Base-by-base conservation (phyloP, 2,113 vertebrate genomes). In the Cranoglanis bouderius region DNA sequence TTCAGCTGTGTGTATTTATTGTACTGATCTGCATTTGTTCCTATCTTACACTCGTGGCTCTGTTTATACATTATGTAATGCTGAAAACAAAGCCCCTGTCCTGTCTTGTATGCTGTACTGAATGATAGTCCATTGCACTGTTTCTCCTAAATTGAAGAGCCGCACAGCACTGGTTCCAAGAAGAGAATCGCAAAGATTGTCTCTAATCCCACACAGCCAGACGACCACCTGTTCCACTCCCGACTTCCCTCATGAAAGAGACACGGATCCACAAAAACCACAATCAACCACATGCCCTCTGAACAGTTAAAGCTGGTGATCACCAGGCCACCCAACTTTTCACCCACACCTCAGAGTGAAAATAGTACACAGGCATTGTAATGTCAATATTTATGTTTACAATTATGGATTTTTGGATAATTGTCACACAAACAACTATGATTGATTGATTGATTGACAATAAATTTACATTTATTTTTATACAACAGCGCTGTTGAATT, bases 1-100 rank as follows among this genome's bases (percentile, higher is more conserved):
- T 75, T n/a, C n/a, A n/a, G n/a, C n/a, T n/a, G n/a, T n/a, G 38
- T 75, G 38, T 26, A 24, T 77, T 77, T 77, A 77, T 77, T 46
- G 9, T 46, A 12, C 74, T 46, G 40, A 29, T 9, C 67, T 38
- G 6, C 32, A 72, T 38, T 38, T 72, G 32, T 35, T 72, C 1
- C 1, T 4, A 38, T 72, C 32, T 38, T 38, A 72, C 18, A 38
- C 16, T 18, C 18, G 2, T 19, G 32, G 19, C 35, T 72, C 35
- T 40, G 70, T 21, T 40, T 40, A 40, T 40, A 72, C 18, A 2
- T 21, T 72, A 72, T 19, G 7, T 18, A 38, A 72, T 38, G 32
- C 16, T 38, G 16, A 72, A 72, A 72, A 72, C 63, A 67, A 67
- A 65, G 29, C n/a, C n/a, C 65, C n/a, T 32, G 57, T 38, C 35